phyloP scores from a whole-genome alignment of 2,113 vertebrate species.

The Candoia aspera region DNA sequence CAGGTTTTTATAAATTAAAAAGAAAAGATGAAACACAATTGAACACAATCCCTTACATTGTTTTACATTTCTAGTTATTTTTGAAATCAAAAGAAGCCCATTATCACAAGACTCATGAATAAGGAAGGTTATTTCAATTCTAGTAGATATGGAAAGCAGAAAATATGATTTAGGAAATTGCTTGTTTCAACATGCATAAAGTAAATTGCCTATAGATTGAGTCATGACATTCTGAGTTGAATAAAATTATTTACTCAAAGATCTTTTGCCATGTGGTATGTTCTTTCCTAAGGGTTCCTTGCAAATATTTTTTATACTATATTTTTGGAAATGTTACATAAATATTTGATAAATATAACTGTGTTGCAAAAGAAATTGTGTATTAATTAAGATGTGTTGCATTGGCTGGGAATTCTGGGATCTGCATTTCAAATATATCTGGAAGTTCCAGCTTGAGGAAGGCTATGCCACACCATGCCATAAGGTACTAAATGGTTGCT shows the following conservation, averaged over 20 bases:
- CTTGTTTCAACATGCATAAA: conserved; percentile 10
- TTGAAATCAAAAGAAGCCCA: not conserved
- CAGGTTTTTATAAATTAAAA: not conserved
- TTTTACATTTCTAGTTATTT: not conserved
- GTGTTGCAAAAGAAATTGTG: not conserved
- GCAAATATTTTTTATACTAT: not conserved
- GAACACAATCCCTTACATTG: not conserved
- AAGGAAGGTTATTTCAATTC: not conserved
- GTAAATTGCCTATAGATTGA: not conserved
- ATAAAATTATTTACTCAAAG: not conserved
- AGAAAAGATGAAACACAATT: not conserved
- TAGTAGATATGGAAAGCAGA: not conserved
- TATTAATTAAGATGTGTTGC: not conserved
- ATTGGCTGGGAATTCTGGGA: not conserved
- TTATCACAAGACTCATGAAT: not conserved
- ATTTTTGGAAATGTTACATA: not conserved
- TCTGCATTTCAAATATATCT: not conserved
- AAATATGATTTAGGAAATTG: no score
- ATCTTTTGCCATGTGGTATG: not conserved
- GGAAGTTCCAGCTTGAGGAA: not conserved
- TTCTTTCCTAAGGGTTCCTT: not conserved
- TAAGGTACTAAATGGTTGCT: not conserved
- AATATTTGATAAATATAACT: not conserved
- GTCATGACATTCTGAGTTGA: not conserved
- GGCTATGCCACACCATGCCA: not conserved